Base-by-base conservation (phyloP, 2,113 vertebrate genomes). In the Paedocypris sp. region DNA sequence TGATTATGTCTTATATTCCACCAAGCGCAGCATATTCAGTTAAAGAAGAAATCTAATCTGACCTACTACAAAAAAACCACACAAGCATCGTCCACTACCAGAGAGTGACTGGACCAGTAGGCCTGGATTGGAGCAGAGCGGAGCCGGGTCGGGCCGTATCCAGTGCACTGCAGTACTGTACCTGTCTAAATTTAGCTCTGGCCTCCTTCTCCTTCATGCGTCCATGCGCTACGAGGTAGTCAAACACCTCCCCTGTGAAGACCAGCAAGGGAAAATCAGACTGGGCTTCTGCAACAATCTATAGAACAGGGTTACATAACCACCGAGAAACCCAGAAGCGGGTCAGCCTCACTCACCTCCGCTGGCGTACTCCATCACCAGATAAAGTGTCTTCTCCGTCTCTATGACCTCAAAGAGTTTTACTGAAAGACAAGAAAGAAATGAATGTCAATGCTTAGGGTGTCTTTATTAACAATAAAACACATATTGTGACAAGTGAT, bases 151-250 rank as follows among this genome's bases (percentile, higher is more conserved):
- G 32, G 31, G 10, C 47, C 6, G 18, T 64, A 56, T 67, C 6
- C 10, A 66, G 60, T 38, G 53, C 45, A 66, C 42, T 64, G 64
- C 65, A 33, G 69, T 45, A 60, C 43, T 43, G 73, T 88, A 92
- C 89, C 88, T 92, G 90, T 85, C 90, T 88, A 86, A 92, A 92
- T 83, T 92, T 92, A 82, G 90, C 81, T 83, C 90, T 88, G 74
- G 90, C 89, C 82, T 91, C 90, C 71, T 92, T 92, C 82, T 92
- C 90, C 83, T 92, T 92, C 90, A 92, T 91, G 84, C 90, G 85
- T 81, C 90, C 90, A 80, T 92, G 90, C 65, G 90, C 89, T 78
- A 92, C 90, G 77, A 92, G 84, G 84, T 92, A 92, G 82, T 91
- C 89, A 72, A 92, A 92, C 47, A 92, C 89, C 74, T 92, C 90